Conservation (phyloP, 2,113 vertebrate genomes). For the Syrmaticus mikado region DNA sequence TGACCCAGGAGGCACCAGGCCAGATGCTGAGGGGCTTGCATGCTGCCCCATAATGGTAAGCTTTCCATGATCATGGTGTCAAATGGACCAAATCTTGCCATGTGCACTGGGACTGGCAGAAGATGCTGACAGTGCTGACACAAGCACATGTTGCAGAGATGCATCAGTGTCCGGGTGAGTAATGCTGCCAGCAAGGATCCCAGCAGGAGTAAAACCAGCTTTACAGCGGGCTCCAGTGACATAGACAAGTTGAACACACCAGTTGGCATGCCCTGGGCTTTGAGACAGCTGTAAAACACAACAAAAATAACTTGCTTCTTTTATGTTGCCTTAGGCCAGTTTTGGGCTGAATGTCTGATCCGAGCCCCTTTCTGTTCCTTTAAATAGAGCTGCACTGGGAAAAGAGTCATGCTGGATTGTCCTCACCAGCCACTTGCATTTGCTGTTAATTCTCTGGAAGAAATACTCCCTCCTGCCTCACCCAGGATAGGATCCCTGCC, state of each 20-base stretch:
- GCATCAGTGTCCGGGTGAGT: background rate
- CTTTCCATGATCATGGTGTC: fast-evolving
- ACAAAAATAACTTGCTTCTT: background rate
- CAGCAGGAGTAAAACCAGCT: background rate
- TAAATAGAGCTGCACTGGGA: fast-evolving
- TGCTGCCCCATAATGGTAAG: fast-evolving
- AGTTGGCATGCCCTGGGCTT: background rate
- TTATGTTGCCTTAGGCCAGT: background rate
- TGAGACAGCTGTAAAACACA: background rate
- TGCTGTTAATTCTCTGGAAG: background rate
- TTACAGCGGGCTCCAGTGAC: background rate
- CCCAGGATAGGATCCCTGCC: background rate
- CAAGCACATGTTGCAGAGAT: background rate
- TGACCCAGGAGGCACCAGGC: background rate
- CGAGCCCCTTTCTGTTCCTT: background rate
- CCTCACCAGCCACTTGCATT: background rate
- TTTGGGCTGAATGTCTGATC: background rate
- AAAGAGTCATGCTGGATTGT: fast-evolving
- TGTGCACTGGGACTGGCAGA: fast-evolving
- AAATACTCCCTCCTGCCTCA: constrained; percentile 23
- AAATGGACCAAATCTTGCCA: background rate
- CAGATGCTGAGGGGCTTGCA: background rate
- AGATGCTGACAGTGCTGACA: background rate
- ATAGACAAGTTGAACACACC: background rate
- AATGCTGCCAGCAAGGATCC: fast-evolving